Base-by-base conservation (phyloP, 2,113 vertebrate species). In the Perognathus longimembris region DNA sequence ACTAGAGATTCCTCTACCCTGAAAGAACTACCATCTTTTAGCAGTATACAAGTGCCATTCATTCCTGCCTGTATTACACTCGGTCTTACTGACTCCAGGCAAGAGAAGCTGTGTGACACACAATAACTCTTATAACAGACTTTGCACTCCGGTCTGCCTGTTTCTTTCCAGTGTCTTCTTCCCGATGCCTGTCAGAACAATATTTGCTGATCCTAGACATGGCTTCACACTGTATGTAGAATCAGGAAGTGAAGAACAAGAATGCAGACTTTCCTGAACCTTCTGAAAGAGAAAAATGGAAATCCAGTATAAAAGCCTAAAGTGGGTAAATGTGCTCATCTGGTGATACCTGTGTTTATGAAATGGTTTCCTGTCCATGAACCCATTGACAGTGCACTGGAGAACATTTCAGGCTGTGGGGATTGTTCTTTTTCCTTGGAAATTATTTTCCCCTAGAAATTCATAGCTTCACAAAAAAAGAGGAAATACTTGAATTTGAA, bases 181-280 rank as follows among this genome's bases (percentile, higher is more conserved):
- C 54, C 67, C 32, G 67, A 20, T 69, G 50, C 10, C 50, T 85
- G 50, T 64, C 67, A 78, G 66, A 63, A 8, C 54, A 78, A 34
- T 92, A 91, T 93, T 79, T 70, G 77, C 64, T 92, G 63, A 81
- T 85, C 66, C 24, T 69, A 28, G 59, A 91, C 92, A 61, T 66
- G 70, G 73, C 54, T 92, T 45, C 30, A 40, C 63, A 87, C 92
- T 81, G 57, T 92, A 78, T 83, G 28, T 84, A 15, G 50, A 93
- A 74, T 89, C 50, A 87, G 22, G 77, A 81, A 94, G 78, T 81
- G n/a, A 95, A 94, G 45, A 93, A 63, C 38, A 86, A 92, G 63
- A 94, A 95, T 69, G n/a, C 14, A 91, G 59, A 70, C 66, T 94
- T 88, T 11, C 70, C 34, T 75, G 50, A 24, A 45, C 61, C 20